Evolutionary conservation across 2,888 invertebrate genomes (phyloP).

Genomic region (Dioctria linearis): DNA sequence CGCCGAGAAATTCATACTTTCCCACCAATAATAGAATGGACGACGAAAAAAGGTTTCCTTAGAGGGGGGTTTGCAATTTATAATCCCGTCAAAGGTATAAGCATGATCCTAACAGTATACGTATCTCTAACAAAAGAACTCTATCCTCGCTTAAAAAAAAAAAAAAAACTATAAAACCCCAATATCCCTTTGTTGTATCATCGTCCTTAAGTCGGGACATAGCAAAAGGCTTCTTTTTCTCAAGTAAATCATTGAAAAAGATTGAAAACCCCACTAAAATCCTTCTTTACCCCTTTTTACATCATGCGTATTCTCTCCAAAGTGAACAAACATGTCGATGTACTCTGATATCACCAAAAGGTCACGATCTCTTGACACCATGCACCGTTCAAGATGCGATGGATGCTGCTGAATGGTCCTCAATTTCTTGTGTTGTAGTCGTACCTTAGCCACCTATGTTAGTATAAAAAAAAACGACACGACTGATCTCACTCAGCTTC

Average conservation of each 20-base stretch:
- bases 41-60: neutral
- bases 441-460: neutral
- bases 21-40: conserved; percentile 17
- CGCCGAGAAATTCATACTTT: conserved; percentile 52
- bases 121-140: conserved; percentile 1
- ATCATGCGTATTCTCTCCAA: neutral
- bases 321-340: conserved; percentile 23
- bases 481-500: conserved; percentile 18
- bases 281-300: conserved; percentile 28
- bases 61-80: conserved; percentile 8
- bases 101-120: conserved; percentile 1
- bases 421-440: conserved; percentile 44
- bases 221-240: neutral
- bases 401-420: conserved; percentile 54
- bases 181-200: too few relatives aligned
- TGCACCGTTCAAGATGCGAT: conserved; percentile 46
- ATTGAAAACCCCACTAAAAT: conserved; percentile 41
- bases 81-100: conserved; percentile 40
- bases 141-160: neutral
- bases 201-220: too few relatives aligned
- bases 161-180: neutral
- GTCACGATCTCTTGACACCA: conserved; percentile 51
- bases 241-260: conserved; percentile 12
- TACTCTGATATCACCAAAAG: conserved; percentile 45
- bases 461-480: neutral